Conservation (phyloP, 30 jellyfish, hydroid and myxozoan species). For the Calvadosia cruxmelitensis region DNA sequence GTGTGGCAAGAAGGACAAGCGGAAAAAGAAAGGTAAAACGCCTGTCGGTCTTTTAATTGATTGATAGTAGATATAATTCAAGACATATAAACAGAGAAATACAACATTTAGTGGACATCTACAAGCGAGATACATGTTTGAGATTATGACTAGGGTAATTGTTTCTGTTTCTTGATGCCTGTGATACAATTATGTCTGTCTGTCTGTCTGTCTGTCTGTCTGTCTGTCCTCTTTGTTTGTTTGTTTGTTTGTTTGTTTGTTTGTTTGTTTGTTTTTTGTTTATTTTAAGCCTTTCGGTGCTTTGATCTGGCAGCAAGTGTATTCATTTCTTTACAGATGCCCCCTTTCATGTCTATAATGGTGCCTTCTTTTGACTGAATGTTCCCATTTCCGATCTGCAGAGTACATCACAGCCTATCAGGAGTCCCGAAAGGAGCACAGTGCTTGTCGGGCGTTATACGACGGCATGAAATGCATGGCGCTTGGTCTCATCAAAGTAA, state of each 20-base stretch:
- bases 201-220: too few species aligned
- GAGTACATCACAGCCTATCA: conserved; percentile 41
- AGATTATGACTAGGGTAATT: too few species aligned
- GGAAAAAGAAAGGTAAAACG: conserved; percentile 45
- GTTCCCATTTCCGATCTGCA: background rate
- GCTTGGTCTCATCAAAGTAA: conserved; percentile 43
- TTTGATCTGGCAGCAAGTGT: too few species aligned
- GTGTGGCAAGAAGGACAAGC: conserved; percentile 80
- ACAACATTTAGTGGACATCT: too few species aligned
- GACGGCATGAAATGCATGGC: conserved; percentile 56
- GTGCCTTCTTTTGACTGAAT: background rate
- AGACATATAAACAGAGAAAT: too few species aligned
- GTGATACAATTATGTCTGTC: too few species aligned
- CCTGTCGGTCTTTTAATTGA: too few species aligned
- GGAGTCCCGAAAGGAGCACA: conserved; percentile 50
- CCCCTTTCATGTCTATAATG: too few species aligned
- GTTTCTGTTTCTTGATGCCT: too few species aligned
- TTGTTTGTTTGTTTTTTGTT: background rate
- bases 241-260: background rate
- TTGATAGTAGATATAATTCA: background rate
- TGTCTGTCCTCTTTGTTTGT: background rate
- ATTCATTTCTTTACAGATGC: too few species aligned
- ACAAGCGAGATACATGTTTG: too few species aligned
- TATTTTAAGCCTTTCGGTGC: too few species aligned
- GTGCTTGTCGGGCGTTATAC: conserved; percentile 25